phyloP scores from a whole-genome alignment of 2,888 invertebrate species.

The Blomia tropicalis region DNA sequence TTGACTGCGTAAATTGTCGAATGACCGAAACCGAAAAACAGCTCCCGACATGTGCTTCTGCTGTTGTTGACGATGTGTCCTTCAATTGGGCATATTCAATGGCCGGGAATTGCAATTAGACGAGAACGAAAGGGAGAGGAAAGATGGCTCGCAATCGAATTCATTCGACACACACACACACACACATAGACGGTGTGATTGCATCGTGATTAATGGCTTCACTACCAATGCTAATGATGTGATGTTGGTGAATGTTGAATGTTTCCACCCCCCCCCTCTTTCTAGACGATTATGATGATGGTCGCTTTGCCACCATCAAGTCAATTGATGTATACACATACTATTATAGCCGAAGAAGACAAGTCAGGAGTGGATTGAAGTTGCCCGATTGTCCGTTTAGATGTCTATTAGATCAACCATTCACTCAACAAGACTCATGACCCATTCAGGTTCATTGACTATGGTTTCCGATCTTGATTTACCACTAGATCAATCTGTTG shows the following conservation, averaged over 20 bases:
- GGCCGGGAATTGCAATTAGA: background rate
- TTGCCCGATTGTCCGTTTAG: background rate
- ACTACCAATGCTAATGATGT: background rate
- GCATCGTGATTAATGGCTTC: constrained; percentile 8
- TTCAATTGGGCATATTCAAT: background rate
- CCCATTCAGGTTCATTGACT: too few species aligned
- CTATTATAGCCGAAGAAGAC: background rate
- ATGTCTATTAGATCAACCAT: background rate
- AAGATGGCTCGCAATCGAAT: constrained; percentile 7
- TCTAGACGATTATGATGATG: too few species aligned
- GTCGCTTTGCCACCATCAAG: too few species aligned
- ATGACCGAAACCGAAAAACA: too few species aligned
- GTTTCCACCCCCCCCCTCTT: too few species aligned
- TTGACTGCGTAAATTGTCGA: too few species aligned
- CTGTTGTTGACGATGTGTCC: too few species aligned
- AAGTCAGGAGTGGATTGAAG: background rate
- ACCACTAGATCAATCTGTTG: too few species aligned
- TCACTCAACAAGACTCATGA: too few species aligned
- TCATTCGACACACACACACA: constrained; percentile 8
- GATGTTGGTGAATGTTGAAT: too few species aligned
- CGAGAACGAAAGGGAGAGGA: background rate
- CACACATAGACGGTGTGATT: constrained; percentile 15
- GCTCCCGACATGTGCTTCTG: too few species aligned
- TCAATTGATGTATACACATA: background rate
- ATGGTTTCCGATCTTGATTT: too few species aligned